Evolutionary conservation across 2,888 invertebrate genomes (phyloP).

Genomic region (Phalera bucephala): DNA sequence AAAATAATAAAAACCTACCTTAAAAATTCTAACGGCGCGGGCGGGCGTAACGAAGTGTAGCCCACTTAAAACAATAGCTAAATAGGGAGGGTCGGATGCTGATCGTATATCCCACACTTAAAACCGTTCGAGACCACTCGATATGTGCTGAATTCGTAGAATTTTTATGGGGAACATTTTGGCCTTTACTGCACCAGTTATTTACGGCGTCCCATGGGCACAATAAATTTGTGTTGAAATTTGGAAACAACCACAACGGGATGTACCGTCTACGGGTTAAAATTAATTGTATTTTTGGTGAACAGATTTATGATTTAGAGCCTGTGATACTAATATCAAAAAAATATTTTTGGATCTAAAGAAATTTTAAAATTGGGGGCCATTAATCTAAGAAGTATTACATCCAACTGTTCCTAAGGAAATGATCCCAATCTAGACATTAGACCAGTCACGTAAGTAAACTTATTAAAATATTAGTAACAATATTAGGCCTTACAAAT

Average conservation of each 20-base stretch:
- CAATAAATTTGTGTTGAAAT: constrained; percentile 58
- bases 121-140: constrained; percentile 67
- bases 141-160: constrained; percentile 77
- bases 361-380: too few species aligned
- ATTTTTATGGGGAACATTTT: constrained; percentile 67
- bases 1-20: constrained; percentile 70
- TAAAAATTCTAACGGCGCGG: constrained; percentile 67
- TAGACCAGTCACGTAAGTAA: too few species aligned
- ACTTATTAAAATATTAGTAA: too few species aligned
- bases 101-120: constrained; percentile 66
- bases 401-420: too few species aligned
- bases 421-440: too few species aligned
- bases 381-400: too few species aligned
- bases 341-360: too few species aligned
- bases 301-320: too few species aligned
- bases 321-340: too few species aligned
- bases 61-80: constrained; percentile 82
- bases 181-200: constrained; percentile 67
- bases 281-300: constrained; percentile 1
- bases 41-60: constrained; percentile 80
- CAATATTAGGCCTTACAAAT: too few species aligned
- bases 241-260: constrained; percentile 47
- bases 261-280: constrained; percentile 8
- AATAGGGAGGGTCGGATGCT: constrained; percentile 69
- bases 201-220: constrained; percentile 65